Evolutionary conservation across 2,797 vertebrate species (phyloP).

Genomic region (Bryconaethiops microstoma): DNA sequence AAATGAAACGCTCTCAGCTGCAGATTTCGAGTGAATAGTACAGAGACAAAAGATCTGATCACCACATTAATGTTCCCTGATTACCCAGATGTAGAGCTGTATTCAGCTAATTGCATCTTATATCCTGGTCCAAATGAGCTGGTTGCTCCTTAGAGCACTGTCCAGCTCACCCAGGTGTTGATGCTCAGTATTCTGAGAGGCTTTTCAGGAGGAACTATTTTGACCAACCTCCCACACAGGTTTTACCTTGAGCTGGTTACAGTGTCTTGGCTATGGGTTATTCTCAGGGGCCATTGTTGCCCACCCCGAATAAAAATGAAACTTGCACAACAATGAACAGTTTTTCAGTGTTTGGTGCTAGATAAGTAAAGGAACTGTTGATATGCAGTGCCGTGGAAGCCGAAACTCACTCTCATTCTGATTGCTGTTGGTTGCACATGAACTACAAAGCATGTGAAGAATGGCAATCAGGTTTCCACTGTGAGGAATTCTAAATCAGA

Average conservation of each 20-base stretch:
- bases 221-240: not conserved
- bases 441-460: slow-evolving; percentile 4
- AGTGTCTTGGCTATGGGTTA: not conserved
- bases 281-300: not conserved
- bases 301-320: not conserved
- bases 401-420: slow-evolving; percentile 32
- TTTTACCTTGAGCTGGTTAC: not conserved
- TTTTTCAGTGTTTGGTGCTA: slow-evolving; percentile 3
- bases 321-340: not conserved
- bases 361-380: slow-evolving; percentile 20
- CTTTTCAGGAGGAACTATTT: not conserved
- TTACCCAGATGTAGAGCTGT: too few relatives aligned
- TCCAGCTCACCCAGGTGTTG: too few relatives aligned
- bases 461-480: slow-evolving; percentile 5
- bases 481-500: not conserved
- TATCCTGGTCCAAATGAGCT: too few relatives aligned
- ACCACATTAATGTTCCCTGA: too few relatives aligned
- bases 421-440: slow-evolving; percentile 25
- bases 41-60: too few relatives aligned
- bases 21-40: too few relatives aligned
- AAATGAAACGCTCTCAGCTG: too few relatives aligned
- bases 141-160: not conserved
- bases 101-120: too few relatives aligned
- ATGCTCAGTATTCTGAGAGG: too few relatives aligned
- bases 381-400: slow-evolving; percentile 19